Evolutionary conservation across 2,113 vertebrate genomes (phyloP), one percentile per base, ranked within the genome.

Genomic region (Corythornis madagascariensis): DNA sequence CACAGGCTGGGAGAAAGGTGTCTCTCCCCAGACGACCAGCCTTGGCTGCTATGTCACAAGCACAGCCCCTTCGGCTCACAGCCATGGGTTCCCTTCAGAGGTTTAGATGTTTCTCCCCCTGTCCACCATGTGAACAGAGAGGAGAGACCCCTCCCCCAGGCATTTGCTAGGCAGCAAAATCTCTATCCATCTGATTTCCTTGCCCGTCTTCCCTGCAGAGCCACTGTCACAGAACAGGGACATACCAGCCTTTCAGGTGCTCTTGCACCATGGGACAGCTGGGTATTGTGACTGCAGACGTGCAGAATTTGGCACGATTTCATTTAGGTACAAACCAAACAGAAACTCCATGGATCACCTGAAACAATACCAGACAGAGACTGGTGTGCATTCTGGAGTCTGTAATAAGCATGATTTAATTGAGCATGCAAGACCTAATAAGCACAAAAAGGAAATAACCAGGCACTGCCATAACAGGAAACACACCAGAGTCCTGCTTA

Each of bases 391-490:
- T 83, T 90, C 42, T 63, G 21, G 40, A 79, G 52, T 65, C 65
- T 75, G 43, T 73, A 90, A 87, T 43, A 28, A 94, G 19, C 26
- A 48, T 52, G 56, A 83, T 91, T 95, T 83, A 48, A 80, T 93
- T 81, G 96, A 83, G 77, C 24, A 66, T 63, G 53, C 77, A 84
- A 95, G 84, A 91, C 73, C 92, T 80, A 94, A 91, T 86, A 83
- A 92, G 79, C 64, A 76, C 60, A 69, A 53, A 88, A 84, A 93
- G 88, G 92, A 96, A 96, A 95, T 48, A 92, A 75, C n/a, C 83
- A 93, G 75, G 72, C 59, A 8, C 20, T 90, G 77, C 76, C 21
- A 16, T 65, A 93, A 96, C 93, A 95, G 96, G 95, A 96, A 97
- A 88, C 48, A 59, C 25, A 92, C 16, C 80, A 33, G 76, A 91